Evolutionary conservation across 2,797 vertebrate genomes (phyloP).

Genomic region (Otus scops): DNA sequence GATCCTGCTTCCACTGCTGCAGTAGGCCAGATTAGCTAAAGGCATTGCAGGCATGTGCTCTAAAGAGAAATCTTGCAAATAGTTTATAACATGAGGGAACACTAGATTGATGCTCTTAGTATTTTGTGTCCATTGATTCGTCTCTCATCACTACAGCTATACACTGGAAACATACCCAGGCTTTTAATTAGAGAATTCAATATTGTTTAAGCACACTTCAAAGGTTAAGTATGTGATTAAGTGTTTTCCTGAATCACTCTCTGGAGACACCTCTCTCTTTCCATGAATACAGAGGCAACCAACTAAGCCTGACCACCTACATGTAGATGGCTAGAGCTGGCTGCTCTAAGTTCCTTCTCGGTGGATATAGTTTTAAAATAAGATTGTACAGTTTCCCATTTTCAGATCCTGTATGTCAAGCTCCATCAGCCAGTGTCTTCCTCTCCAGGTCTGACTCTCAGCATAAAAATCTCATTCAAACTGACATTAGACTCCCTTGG

Average conservation of each 20-base stretch:
- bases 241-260: neutral
- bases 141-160: neutral
- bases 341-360: neutral
- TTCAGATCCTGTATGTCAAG: neutral
- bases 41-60: neutral
- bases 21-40: neutral
- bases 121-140: fast-evolving
- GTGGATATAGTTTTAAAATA: neutral
- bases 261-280: neutral
- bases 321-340: neutral
- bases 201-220: neutral
- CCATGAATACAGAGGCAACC: neutral
- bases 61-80: neutral
- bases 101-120: neutral
- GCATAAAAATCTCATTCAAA: neutral
- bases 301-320: neutral
- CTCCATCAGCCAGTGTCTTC: neutral
- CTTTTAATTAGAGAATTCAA: neutral
- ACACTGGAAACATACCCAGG: neutral
- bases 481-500: neutral
- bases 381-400: neutral
- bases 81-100: neutral
- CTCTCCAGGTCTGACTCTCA: neutral
- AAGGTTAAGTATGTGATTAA: constrained; percentile 21
- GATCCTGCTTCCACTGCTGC: neutral